Base-by-base conservation (phyloP, 2,888 invertebrate genomes). In the Perizoma affinitatum region DNA sequence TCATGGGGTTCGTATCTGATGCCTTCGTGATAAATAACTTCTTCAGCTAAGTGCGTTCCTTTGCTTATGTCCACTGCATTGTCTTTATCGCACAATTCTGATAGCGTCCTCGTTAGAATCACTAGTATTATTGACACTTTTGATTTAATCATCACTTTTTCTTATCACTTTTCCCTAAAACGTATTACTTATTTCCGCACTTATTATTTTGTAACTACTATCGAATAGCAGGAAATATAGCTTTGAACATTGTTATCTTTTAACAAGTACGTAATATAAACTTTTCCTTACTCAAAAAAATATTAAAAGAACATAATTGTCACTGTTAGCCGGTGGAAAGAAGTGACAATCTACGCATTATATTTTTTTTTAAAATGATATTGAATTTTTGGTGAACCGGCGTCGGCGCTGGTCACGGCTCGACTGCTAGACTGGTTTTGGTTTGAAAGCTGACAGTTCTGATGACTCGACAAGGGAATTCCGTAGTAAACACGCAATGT, bases 391-490 rank as follows among this genome's bases (percentile, higher is more conserved):
- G n/a, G n/a, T n/a, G n/a, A 47, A 65, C 71, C 64, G 67, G 54
- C 52, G 57, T 45, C 45, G 61, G 41, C 63, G 63, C 51, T 59
- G 63, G 68, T 42, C 64, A 44, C 60, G 51, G 6, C 44, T 22
- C 69, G 53, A 71, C 69, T 71, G 6, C 44, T 22, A 68, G 53
- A 71, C 69, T 71, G 65, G 61, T 57, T 62, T 44, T 40, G 49
- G 54, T 45, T 63, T 63, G 61, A 61, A 61, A 68, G 44, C 44
- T 22, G 22, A 61, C 45, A 48, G 62, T 60, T 56, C 50, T 72
- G 65, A 71, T 76, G 78, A 76, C 68, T 76, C 76, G 36, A 67
- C 66, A 65, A 79, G 82, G 83, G 78, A 80, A 78, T 80, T 75
- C 81, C 79, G 50, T 48, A 41, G 50, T 48, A 41, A 49, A 52